phyloP scores from a whole-genome alignment of 2,888 invertebrate species.

The Galeruca laticollis region DNA sequence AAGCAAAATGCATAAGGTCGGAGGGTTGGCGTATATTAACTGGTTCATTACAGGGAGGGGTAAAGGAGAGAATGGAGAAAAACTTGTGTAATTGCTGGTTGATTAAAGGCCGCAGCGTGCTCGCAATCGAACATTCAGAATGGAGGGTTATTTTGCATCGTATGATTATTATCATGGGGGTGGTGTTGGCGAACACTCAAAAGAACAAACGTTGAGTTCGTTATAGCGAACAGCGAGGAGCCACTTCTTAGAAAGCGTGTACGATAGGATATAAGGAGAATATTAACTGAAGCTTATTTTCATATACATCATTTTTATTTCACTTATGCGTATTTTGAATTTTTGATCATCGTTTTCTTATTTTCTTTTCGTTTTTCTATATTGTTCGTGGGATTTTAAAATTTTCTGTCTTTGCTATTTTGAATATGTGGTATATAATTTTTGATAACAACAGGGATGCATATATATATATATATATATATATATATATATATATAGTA shows the following conservation, averaged over 20 bases:
- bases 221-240: conserved; percentile 46
- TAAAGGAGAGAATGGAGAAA: conserved; percentile 55
- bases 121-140: conserved; percentile 51
- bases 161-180: conserved; percentile 55
- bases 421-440: too few species aligned
- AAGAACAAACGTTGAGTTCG: conserved; percentile 54
- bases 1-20: conserved; percentile 18
- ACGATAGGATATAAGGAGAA: background rate
- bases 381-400: conserved; percentile 35
- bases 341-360: conserved; percentile 34
- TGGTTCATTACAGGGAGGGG: conserved; percentile 59
- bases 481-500: too few species aligned
- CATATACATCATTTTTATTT: too few species aligned
- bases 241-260: conserved; percentile 28
- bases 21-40: conserved; percentile 58
- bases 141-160: conserved; percentile 48
- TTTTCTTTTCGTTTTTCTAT: too few species aligned
- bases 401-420: conserved; percentile 40
- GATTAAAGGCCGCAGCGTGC: conserved; percentile 65
- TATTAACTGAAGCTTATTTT: background rate
- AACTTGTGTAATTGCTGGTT: conserved; percentile 65
- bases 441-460: too few species aligned
- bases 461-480: too few species aligned
- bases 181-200: conserved; percentile 48
- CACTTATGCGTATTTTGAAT: conserved; percentile 6